Conservation (phyloP, 2,888 invertebrate genomes). For the Dysmachus trigonus region DNA sequence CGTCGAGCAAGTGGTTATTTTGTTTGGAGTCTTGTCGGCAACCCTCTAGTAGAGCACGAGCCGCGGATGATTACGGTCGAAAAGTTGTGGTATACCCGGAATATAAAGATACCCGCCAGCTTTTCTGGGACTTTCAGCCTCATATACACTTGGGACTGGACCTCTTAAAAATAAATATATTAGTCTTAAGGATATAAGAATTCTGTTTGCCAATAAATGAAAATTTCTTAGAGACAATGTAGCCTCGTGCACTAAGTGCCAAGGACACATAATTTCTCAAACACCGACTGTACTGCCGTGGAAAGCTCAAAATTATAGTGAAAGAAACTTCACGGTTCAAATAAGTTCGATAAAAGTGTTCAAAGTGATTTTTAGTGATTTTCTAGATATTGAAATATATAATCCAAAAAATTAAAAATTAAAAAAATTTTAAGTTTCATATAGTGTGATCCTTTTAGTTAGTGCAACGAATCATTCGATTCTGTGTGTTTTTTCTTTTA, state of each 20-base stretch:
- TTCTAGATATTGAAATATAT: background rate
- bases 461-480: background rate
- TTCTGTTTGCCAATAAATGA: background rate
- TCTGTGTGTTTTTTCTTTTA: background rate
- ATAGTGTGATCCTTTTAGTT: background rate
- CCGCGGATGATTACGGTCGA: slow-evolving; percentile 64
- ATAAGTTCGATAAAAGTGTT: background rate
- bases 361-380: background rate
- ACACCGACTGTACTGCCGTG: background rate
- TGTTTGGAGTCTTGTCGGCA: slow-evolving; percentile 11
- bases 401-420: background rate
- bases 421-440: background rate
- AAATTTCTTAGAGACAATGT: slow-evolving; percentile 26
- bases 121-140: background rate
- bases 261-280: background rate
- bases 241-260: background rate
- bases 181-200: background rate
- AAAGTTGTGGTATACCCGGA: background rate
- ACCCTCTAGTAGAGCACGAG: slow-evolving; percentile 63
- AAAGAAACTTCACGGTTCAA: background rate
- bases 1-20: slow-evolving; percentile 36
- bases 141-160: slow-evolving; percentile 5
- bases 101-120: background rate
- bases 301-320: slow-evolving; percentile 23
- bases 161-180: background rate